Evolutionary conservation across 2,797 vertebrate species (phyloP), one percentile per base, ranked within the genome.

Genomic region (Eulemur mongoz): DNA sequence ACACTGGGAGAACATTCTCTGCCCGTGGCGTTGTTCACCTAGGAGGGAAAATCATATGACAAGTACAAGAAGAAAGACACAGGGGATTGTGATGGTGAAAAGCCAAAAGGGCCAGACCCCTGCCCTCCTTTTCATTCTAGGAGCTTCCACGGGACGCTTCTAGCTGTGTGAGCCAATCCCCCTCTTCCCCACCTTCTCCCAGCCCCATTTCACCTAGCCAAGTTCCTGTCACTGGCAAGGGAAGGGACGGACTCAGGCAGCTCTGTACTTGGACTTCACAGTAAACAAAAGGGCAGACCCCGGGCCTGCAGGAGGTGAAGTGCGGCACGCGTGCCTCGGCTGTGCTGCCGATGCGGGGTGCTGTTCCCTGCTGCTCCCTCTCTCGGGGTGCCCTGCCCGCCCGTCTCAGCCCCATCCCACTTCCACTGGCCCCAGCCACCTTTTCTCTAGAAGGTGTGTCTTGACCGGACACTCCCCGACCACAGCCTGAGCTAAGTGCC

Each of bases 321-420:
- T 12, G 45, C 35, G 4, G 54, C 65, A 43, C 0, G 0, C 5
- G 54, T 12, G 43, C 14, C 23, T 30, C 2, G 13, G 22, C 0
- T 11, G 4, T 11, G 45, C 76, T n/a, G 25, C 54, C 27, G 54
- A 63, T 20, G 7, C 0, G 14, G 6, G 1, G 2, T 12, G 14
- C 4, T 48, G 14, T 38, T 32, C 38, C 65, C 18, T 32, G 50
- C 40, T 25, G 1, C 11, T 25, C 70, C 27, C n/a, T 69, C 10
- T 40, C 43, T 13, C 1, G 0, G 32, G 67, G 23, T 35, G 45
- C 54, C 25, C 25, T 35, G 40, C 59, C 54, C 6, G 7, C 14
- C n/a, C n/a, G 3, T 57, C 61, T 65, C 23, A 18, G 27, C 70
- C 82, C 38, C 45, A 35, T 61, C 50, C 11, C 32, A 72, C 72